Base-by-base conservation (phyloP, 2,888 invertebrate genomes). In the Leptinotarsa juncta region DNA sequence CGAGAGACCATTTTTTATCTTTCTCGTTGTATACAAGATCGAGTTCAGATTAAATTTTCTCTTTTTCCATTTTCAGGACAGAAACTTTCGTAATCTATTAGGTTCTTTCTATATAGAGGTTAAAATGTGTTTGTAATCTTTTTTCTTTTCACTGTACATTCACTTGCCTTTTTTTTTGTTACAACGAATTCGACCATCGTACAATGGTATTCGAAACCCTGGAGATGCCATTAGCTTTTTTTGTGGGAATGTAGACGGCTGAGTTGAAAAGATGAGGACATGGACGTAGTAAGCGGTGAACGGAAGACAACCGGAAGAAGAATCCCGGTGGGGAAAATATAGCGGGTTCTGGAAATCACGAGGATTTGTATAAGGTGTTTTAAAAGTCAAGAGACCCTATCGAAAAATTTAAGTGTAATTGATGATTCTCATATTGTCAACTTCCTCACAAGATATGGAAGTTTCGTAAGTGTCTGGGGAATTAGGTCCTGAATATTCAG, bases 211-310 rank as follows among this genome's bases (percentile, higher is more conserved):
- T 70, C 65, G 71, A 66, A 70, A 55, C 68, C 76, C 76, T 53
- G 57, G 71, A 71, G 71, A 76, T 65, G 76, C 76, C 73, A 76
- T 76, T 76, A 76, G 73, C 73, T 76, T 76, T 76, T 73, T 73
- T 69, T 51, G 68, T 70, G 53, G 68, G 48, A 60, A 70, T 65
- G 60, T 65, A 68, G 68, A 62, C 49, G 67, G 67, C 26, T 16
- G 26, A n/a, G 12, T 62, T n/a, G n/a, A 73, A 53, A 65, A 65
- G 67, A 49, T 60, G 70, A 57, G 70, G 66, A 70, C 70, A 50
- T 51, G 23, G 70, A 62, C 48, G 70, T 70, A 70, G 48, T 26
- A 18, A 49, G 14, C 53, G 67, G 32, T 18, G 51, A 10, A 23
- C 51, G 42, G 67, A 32, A 51, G 67, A 67, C 50, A 67, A 55